A percentile compares a stretch with the other conserved stretches of the same genome.
These are phyloP conservation scores for Tenthredo scrophulariae DNA, from an alignment of 2,888 invertebrate species.

Conservation along the genomic window DNA sequence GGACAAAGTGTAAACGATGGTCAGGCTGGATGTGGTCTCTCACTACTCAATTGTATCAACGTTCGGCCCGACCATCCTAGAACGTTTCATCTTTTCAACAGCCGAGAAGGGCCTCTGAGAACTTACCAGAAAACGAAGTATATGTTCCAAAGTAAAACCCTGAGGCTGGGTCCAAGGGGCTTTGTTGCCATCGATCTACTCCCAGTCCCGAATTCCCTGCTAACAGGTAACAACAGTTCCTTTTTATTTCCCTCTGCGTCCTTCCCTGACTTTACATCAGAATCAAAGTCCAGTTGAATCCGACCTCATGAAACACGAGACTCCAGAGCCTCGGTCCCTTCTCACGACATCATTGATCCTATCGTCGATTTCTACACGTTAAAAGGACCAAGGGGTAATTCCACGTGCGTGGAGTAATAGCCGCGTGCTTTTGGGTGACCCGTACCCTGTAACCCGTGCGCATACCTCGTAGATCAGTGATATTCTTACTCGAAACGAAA, in stretches of 20 bases:
- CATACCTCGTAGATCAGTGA: constrained; percentile 76
- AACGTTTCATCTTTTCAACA: neutral
- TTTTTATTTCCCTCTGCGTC: neutral
- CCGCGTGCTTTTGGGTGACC: constrained; percentile 16
- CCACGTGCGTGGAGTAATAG: neutral
- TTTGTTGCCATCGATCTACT: constrained; percentile 35
- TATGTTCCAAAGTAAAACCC: neutral
- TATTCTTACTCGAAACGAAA: constrained; percentile 69
- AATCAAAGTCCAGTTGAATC: constrained; percentile 2
- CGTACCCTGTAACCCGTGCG: constrained; percentile 52
- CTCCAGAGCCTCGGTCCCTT: neutral
- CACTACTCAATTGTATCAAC: constrained; percentile 9
- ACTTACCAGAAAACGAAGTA: neutral
- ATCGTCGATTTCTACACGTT: neutral
- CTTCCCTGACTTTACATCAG: neutral
- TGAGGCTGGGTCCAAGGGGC: constrained; percentile 9
- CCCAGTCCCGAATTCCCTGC: constrained; percentile 3
- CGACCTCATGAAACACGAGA: neutral
- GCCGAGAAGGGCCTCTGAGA: neutral
- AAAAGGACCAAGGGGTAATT: neutral
- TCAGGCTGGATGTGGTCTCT: neutral
- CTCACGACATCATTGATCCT: constrained; percentile 6
- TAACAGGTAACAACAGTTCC: neutral
- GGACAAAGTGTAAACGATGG: neutral
- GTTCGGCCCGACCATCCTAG: neutral